Conservation (phyloP, 2,888 invertebrate species). For the Orthonevra nobilis region DNA sequence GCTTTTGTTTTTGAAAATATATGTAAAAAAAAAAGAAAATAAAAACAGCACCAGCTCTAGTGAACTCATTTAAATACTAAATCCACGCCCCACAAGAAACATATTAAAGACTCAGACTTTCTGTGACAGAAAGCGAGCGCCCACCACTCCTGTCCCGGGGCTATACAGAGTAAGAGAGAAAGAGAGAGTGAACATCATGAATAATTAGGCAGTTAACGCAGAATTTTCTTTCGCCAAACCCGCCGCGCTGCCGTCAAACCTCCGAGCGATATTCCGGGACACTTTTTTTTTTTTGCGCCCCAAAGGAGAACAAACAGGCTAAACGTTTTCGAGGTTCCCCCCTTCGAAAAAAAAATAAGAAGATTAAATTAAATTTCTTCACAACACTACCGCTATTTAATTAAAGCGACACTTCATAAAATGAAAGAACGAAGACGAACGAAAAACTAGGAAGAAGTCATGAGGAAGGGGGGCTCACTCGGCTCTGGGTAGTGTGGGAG, state of each 20-base stretch:
- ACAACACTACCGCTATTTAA: constrained; percentile 42
- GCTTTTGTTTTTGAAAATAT: constrained; percentile 6
- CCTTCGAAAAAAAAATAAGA: constrained; percentile 6
- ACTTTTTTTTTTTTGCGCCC: constrained; percentile 7
- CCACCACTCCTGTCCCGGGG: constrained; percentile 5
- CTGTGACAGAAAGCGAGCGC: constrained; percentile 41
- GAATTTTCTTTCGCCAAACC: constrained; percentile 38
- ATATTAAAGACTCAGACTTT: constrained; percentile 34
- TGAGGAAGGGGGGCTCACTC: background rate
- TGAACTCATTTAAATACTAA: constrained; percentile 64
- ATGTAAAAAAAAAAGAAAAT: constrained; percentile 32
- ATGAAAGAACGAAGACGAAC: background rate
- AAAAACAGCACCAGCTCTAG: constrained; percentile 59
- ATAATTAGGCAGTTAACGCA: constrained; percentile 70
- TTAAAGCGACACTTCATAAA: constrained; percentile 59
- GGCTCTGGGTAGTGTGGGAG: background rate
- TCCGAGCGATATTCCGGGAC: constrained; percentile 27
- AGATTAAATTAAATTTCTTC: constrained; percentile 60
- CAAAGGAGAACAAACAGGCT: constrained; percentile 33
- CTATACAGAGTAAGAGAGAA: constrained; percentile 34
- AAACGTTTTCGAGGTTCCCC: constrained; percentile 49
- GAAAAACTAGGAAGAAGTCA: background rate
- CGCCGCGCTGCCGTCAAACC: constrained; percentile 6
- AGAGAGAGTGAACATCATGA: constrained; percentile 64
- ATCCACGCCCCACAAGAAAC: constrained; percentile 51